These are phyloP conservation scores for Lepidotrigona ventralis DNA, from an alignment of 1,140 invertebrate species.

Conservation along the genomic window DNA sequence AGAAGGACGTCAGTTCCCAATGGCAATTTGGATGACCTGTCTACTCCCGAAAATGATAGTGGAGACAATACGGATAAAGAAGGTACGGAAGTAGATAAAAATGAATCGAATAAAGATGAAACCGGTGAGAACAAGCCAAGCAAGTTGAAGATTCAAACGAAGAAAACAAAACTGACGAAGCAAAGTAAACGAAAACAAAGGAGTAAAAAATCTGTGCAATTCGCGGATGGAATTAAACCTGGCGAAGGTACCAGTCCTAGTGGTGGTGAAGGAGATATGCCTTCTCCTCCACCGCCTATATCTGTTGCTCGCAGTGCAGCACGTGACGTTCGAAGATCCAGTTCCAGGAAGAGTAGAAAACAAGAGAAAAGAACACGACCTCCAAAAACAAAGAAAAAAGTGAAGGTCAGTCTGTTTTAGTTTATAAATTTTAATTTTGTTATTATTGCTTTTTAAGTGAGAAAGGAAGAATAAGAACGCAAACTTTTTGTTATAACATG, in stretches of 20 bases:
- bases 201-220: slow-evolving; percentile 81
- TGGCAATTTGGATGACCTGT: slow-evolving; percentile 64
- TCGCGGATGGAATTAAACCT: slow-evolving; percentile 84
- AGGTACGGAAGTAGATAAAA: slow-evolving; percentile 54
- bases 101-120: slow-evolving; percentile 42
- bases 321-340: slow-evolving; percentile 78
- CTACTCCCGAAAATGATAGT: slow-evolving; percentile 56
- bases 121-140: slow-evolving; percentile 22
- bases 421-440: background rate
- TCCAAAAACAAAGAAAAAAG: slow-evolving; percentile 80
- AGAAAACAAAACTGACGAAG: slow-evolving; percentile 44
- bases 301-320: slow-evolving; percentile 69
- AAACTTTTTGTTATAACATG: background rate
- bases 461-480: background rate
- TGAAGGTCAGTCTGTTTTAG: slow-evolving; percentile 72
- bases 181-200: slow-evolving; percentile 44
- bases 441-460: background rate
- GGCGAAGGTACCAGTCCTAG: slow-evolving; percentile 85
- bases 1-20: slow-evolving; percentile 64
- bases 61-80: slow-evolving; percentile 62
- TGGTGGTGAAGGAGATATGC: slow-evolving; percentile 83
- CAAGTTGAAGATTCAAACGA: slow-evolving; percentile 40
- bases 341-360: slow-evolving; percentile 78
- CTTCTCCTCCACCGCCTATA: slow-evolving; percentile 82
- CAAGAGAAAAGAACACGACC: slow-evolving; percentile 77